Evolutionary conservation across 2,797 vertebrate genomes (phyloP), one percentile per base, ranked within the genome.

Genomic region (Sebastes oblongus): DNA sequence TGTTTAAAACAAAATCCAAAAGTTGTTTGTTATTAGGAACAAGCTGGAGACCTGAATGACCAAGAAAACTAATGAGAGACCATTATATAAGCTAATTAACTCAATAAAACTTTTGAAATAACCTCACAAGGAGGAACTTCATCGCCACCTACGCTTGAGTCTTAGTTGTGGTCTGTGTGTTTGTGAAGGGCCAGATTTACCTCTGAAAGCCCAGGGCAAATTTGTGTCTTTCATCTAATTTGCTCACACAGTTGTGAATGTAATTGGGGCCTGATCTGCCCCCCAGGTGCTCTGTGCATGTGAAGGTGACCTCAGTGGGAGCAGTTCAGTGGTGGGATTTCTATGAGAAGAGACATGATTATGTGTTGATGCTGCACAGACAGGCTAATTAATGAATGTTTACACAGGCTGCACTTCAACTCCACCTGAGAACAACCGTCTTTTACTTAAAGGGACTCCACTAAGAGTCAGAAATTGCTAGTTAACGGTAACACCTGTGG

Each of bases 291-390:
- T 13, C 1, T 42, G 34, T 65, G 5, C 59, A 66, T 72, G 79
- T 65, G 75, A 86, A 74, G 56, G 76, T 86, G 81, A 85, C 64
- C 39, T 62, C 59, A 42, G 67, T 72, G 69, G 71, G 70, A 8
- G 34, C 25, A 36, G 66, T 58, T 88, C 71, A 76, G 60, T 13
- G 42, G 12, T 14, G 56, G 69, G 61, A 81, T 77, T 83, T 65
- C 77, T 86, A 62, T 54, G n/a, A 77, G 58, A 77, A 24, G 42
- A n/a, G 20, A 29, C 36, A 16, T 50, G 36, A 58, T 82, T 60
- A 61, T 29, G 58, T 58, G 16, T 59, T n/a, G 25, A 67, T 75
- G 39, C 69, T 67, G 55, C 36, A 4, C 1, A 58, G 42, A 55
- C 10, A 4, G 24, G 29, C 66, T 11, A 50, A 25, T 29, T 60